Evolutionary conservation across 2,797 vertebrate genomes (phyloP), one percentile per base, ranked within the genome.

Genomic region (Miichthys miiuy): DNA sequence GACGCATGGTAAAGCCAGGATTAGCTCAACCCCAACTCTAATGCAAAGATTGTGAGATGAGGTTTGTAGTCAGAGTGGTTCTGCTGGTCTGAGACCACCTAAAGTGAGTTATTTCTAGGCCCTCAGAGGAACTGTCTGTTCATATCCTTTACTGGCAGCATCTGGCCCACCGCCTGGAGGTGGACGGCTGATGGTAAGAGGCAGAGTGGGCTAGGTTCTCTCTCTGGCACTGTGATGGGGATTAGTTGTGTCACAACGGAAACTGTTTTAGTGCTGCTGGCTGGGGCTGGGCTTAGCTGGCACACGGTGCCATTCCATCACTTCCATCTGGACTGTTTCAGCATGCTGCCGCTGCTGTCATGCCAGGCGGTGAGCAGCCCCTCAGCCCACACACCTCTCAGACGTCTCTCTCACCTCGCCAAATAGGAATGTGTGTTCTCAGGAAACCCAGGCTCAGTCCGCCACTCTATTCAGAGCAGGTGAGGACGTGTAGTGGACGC

Each of bases 181-280:
- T 75, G 81, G 78, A 80, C 8, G 72, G 69, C 86, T 89, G 87
- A 83, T 86, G 86, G 68, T 72, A 64, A 78, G 68, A 82, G 83
- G 74, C 87, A 79, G 80, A 83, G 86, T 57, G 69, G 76, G 87
- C 87, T 85, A 55, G 78, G 72, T 58, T 82, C 80, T 84, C 79
- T 81, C 85, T 85, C 83, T 90, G 89, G 82, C 83, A 54, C 80
- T 73, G 75, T 94, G 92, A 94, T 71, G 87, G 81, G 90, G 92
- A 95, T 95, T 94, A 93, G 91, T 93, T 91, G 86, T 95, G 94
- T 95, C 93, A 92, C 91, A 88, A 87, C 89, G 92, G 94, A 95
- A 94, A 94, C 92, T 66, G 87, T 92, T 94, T 95, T 94, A 94
- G 91, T 92, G 89, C 88, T 83, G 86, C 79, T 93, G 93, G 93